Base-by-base conservation (phyloP, 2,113 vertebrate species). In the Pelusios castaneus region DNA sequence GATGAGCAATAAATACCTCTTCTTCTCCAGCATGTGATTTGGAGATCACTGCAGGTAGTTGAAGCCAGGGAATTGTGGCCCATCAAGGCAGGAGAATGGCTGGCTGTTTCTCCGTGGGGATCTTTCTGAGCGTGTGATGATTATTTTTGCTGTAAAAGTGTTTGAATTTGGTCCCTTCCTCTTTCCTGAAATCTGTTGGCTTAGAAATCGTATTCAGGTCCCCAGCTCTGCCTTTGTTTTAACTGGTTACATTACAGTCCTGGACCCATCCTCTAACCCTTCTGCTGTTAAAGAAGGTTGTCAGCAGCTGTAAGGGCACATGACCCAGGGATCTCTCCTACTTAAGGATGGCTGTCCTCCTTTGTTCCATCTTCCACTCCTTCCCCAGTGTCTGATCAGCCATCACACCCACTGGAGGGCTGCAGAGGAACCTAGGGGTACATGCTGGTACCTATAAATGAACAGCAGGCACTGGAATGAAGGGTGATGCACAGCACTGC, bases 1-100 rank as follows among this genome's bases (percentile, higher is more conserved):
- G 43, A 29, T 76, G 43, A 76, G 38, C 22, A 56, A 10, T 0
- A 6, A 56, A 10, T 0, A 6, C 0, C 4, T 34, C 3, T 8
- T 67, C 38, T 24, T 63, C 58, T 54, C 84, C 91, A 60, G 76
- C 78, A 84, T 0, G 0, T 43, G 73, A 22, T 76, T 45, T 27
- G 4, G 73, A 75, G 24, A 67, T 22, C 12, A 75, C 22, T 22
- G 38, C 70, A 27, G 24, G 38, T 22, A 43, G 38, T 22, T 75
- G 70, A 43, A 22, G 10, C 38, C 24, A 25, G 38, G 38, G 10
- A 24, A 43, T 6, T 10, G 1, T 75, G 70, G 43, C 24, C 41
- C 13, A 7, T 13, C 1, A 41, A 45, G 41, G 41, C 38, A 45
- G 24, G 38, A 76, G 41, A 41, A 25, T 76, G 41, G 25, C 41